phyloP scores from a whole-genome alignment of 2,113 vertebrate species.

The Symphodus melops region DNA sequence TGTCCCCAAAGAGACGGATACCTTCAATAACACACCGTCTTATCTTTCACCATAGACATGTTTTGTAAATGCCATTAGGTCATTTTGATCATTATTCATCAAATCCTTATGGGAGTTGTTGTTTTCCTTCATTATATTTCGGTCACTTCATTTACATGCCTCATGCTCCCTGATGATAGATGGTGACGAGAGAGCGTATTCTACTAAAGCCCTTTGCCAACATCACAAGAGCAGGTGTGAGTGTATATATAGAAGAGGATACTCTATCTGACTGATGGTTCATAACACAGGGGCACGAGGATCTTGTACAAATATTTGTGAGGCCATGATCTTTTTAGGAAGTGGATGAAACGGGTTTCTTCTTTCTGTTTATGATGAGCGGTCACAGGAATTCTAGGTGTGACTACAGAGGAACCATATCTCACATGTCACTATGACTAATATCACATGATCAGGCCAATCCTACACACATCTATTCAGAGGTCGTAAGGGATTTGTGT shows the following conservation, averaged over 20 bases:
- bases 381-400: conserved; percentile 15
- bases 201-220: conserved; percentile 12
- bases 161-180: conserved; percentile 6
- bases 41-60: not conserved
- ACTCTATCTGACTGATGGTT: conserved; percentile 21
- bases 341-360: conserved; percentile 34
- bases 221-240: conserved; percentile 51
- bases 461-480: not conserved
- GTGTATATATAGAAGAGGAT: conserved; percentile 50
- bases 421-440: conserved; percentile 2
- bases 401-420: not conserved
- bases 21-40: not conserved
- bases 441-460: not conserved
- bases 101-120: not conserved
- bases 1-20: not conserved
- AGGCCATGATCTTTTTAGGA: conserved; percentile 35
- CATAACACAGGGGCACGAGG: conserved; percentile 8
- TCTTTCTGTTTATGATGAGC: conserved; percentile 35
- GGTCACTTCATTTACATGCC: not conserved
- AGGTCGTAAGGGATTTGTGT: not conserved
- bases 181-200: conserved; percentile 4
- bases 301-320: conserved; percentile 13
- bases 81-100: not conserved
- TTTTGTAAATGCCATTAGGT: not conserved
- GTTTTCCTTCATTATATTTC: conserved; percentile 8